Evolutionary conservation across 2,113 vertebrate species (phyloP).

Genomic region (Saguinus midas): DNA sequence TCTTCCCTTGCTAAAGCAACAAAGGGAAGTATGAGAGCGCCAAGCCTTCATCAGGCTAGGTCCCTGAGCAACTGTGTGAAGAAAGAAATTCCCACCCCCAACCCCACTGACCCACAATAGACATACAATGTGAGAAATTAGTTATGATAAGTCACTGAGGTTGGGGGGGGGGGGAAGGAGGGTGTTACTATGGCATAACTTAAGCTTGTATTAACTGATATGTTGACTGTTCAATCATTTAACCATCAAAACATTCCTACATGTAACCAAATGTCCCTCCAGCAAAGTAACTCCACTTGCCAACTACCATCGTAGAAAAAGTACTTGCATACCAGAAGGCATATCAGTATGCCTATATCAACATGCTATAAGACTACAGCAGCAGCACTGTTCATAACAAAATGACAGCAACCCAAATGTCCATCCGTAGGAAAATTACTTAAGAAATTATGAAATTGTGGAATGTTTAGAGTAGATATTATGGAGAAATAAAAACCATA

Average conservation of each 20-base stretch:
- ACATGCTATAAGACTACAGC: neutral
- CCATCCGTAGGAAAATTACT: constrained; percentile 18
- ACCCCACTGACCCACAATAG: neutral
- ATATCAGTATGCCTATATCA: neutral
- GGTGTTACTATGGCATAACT: neutral
- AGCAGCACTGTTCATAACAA: constrained; percentile 1
- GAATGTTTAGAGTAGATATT: neutral
- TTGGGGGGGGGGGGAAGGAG: neutral
- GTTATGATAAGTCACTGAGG: neutral
- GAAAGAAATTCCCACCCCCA: neutral
- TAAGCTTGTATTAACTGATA: neutral
- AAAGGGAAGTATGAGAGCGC: neutral
- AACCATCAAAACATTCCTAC: neutral
- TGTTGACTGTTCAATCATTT: neutral
- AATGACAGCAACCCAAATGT: neutral
- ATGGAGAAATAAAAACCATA: constrained; percentile 4
- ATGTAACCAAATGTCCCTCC: neutral
- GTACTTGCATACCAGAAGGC: neutral
- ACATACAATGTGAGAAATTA: neutral
- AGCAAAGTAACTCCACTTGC: neutral
- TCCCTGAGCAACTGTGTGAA: neutral
- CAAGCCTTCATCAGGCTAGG: neutral
- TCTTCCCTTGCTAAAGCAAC: neutral
- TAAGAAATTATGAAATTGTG: neutral
- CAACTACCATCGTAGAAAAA: neutral